Evolutionary conservation across 2,888 invertebrate genomes (phyloP).

Genomic region (Melangyna quadrimaculata): DNA sequence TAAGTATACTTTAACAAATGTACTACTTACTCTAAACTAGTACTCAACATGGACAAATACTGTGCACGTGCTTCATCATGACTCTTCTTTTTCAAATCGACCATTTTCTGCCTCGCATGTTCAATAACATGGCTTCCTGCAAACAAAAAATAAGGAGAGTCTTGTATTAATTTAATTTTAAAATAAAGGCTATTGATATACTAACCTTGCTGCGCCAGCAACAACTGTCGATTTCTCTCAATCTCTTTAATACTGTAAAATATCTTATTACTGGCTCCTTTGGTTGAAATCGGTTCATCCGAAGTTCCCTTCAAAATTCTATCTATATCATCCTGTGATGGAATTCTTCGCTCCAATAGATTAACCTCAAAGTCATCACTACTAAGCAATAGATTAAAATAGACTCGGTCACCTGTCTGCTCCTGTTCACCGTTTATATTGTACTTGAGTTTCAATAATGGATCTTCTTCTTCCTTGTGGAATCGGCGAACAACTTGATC

Average conservation of each 20-base stretch:
- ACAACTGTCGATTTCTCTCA: slow-evolving; percentile 91
- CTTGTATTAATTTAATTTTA: neutral
- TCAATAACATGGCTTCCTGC: slow-evolving; percentile 95
- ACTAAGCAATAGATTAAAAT: slow-evolving; percentile 79
- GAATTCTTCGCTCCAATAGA: slow-evolving; percentile 82
- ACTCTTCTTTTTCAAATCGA: slow-evolving; percentile 91
- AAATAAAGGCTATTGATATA: neutral
- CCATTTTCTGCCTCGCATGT: slow-evolving; percentile 92
- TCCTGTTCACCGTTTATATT: slow-evolving; percentile 66
- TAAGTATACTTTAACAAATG: neutral
- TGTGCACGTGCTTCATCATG: slow-evolving; percentile 94
- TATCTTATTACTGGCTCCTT: slow-evolving; percentile 88
- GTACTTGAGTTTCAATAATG: slow-evolving; percentile 73
- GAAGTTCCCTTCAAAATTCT: slow-evolving; percentile 94
- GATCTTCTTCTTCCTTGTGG: slow-evolving; percentile 70
- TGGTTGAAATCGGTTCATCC: slow-evolving; percentile 89
- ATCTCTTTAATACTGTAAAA: slow-evolving; percentile 94
- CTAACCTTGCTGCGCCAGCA: slow-evolving; percentile 94
- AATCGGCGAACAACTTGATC: slow-evolving; percentile 53
- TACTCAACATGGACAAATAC: slow-evolving; percentile 85
- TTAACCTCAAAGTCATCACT: slow-evolving; percentile 81
- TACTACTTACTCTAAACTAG: slow-evolving; percentile 74
- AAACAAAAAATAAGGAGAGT: slow-evolving; percentile 36
- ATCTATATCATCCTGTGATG: slow-evolving; percentile 93
- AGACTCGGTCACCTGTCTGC: slow-evolving; percentile 74